These are phyloP conservation scores for Linepithema humile DNA, from an alignment of 1,140 invertebrate species.

Conservation along the genomic window DNA sequence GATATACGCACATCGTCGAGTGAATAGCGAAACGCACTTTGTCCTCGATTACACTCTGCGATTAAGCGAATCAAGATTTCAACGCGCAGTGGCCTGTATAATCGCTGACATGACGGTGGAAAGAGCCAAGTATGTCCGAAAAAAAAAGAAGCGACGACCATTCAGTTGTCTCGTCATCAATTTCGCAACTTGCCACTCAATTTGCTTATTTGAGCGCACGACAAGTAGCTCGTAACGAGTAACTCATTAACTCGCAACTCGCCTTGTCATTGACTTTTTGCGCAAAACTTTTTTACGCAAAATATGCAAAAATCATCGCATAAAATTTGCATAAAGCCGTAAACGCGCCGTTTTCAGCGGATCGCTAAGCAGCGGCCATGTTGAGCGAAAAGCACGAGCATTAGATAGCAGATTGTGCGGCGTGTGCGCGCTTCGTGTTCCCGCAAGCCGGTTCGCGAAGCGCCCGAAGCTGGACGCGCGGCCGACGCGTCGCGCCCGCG, in stretches of 20 bases:
- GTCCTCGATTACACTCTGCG: not conserved
- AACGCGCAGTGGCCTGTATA: not conserved
- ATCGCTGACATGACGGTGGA: not conserved
- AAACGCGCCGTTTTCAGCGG: not conserved
- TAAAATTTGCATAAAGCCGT: not conserved
- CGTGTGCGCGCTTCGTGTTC: not conserved
- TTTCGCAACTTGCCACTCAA: not conserved
- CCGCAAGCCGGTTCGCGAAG: not conserved
- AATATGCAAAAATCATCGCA: not conserved
- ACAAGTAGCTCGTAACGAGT: not conserved
- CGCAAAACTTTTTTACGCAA: too few relatives aligned
- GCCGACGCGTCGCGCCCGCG: not conserved
- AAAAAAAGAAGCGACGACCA: not conserved
- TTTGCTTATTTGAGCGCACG: not conserved
- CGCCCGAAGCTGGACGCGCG: not conserved
- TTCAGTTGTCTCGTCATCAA: not conserved
- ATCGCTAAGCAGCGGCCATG: not conserved
- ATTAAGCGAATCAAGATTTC: constrained; percentile 4
- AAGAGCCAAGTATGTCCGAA: not conserved
- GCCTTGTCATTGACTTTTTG: not conserved
- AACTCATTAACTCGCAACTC: not conserved
- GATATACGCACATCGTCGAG: not conserved
- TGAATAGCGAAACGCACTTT: constrained; percentile 13
- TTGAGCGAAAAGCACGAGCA: not conserved
- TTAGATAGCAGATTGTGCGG: not conserved